Evolutionary conservation across 1,140 invertebrate genomes (phyloP).

Genomic region (Drosophila bipectinata): DNA sequence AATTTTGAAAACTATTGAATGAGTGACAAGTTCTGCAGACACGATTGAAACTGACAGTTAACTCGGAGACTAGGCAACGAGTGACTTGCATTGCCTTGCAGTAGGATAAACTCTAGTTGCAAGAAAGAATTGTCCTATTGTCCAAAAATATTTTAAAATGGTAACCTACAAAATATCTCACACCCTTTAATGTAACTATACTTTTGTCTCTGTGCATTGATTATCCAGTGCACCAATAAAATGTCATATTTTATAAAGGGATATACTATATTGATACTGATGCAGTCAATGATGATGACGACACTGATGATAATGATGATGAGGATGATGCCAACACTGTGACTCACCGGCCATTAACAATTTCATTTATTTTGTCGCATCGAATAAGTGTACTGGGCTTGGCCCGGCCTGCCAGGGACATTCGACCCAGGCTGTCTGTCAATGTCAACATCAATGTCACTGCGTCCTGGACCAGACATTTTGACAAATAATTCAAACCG

Average conservation of each 20-base stretch:
- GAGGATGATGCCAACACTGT: constrained; percentile 8
- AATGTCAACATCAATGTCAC: constrained; percentile 80
- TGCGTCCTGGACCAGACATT: constrained; percentile 43
- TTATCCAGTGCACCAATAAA: constrained; percentile 37
- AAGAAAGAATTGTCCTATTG: constrained; percentile 30
- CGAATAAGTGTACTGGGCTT: constrained; percentile 22
- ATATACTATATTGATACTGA: constrained; percentile 11
- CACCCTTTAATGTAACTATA: neutral
- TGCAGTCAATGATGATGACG: constrained; percentile 10
- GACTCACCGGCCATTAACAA: constrained; percentile 67
- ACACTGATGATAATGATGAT: constrained; percentile 12
- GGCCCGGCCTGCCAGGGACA: constrained; percentile 12
- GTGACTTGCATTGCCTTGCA: constrained; percentile 36
- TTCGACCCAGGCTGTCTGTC: constrained; percentile 51
- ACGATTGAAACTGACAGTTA: constrained; percentile 83
- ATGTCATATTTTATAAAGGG: constrained; percentile 57
- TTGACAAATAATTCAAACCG: constrained; percentile 77
- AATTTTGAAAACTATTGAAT: constrained; percentile 84
- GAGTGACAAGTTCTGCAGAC: constrained; percentile 83
- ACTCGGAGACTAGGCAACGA: constrained; percentile 42
- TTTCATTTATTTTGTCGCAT: constrained; percentile 72
- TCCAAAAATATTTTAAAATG: too few species aligned
- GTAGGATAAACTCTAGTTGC: neutral
- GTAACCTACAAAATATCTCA: neutral
- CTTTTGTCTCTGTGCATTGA: neutral